Percentiles rank a stretch among this genome's conserved stretches.
phyloP scores from a whole-genome alignment of 2,888 invertebrate species.

The Carabus problematicus region DNA sequence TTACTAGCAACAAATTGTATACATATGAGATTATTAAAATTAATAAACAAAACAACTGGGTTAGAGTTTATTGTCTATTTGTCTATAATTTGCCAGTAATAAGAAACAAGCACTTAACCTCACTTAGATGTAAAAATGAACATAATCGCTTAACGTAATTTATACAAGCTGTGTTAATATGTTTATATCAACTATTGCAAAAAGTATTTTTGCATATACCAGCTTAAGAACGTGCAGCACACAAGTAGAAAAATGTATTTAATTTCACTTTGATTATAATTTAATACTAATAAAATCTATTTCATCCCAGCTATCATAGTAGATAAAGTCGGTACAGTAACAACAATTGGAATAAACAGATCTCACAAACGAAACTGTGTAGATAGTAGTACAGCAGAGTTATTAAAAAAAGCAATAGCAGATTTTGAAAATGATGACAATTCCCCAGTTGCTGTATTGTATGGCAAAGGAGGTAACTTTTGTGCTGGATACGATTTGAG shows the following conservation, averaged over 20 bases:
- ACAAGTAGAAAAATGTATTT: constrained; percentile 29
- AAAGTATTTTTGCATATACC: constrained; percentile 2
- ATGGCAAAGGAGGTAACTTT: constrained; percentile 93
- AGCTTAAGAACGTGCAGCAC: constrained; percentile 20
- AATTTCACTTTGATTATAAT: background rate
- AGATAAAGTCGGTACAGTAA: constrained; percentile 71
- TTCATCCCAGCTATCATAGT: constrained; percentile 53
- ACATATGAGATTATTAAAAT: no score
- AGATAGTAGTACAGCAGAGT: constrained; percentile 70
- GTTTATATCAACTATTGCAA: constrained; percentile 2
- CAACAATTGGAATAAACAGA: constrained; percentile 86
- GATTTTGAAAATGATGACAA: constrained; percentile 80
- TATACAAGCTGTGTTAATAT: constrained; percentile 13
- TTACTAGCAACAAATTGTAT: no score
- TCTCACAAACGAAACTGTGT: constrained; percentile 85
- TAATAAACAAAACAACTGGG: no score
- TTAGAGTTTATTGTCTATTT: no score
- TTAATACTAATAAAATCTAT: no score
- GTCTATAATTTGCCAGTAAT: no score
- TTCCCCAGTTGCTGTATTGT: constrained; percentile 76
- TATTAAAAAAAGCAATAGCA: constrained; percentile 75
- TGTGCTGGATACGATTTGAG: constrained; percentile 91
- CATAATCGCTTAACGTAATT: no score
- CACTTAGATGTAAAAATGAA: no score
- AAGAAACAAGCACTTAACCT: no score